Conservation (phyloP, 1,140 invertebrate species). For the Drosophila bipectinata region DNA sequence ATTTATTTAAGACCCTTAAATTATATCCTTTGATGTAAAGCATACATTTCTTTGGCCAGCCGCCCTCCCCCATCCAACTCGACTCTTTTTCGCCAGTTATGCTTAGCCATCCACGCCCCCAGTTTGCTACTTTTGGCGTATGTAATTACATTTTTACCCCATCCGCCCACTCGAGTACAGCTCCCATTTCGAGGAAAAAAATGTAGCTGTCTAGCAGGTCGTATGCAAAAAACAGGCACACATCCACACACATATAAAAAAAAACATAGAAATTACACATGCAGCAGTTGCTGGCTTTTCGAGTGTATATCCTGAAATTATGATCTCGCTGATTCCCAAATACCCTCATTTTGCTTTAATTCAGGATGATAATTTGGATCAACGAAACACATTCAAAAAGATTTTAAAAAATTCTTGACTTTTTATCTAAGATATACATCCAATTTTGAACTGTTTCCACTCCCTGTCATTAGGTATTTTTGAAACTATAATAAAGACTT, state of each 20-base stretch:
- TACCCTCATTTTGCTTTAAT: background rate
- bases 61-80: conserved; percentile 6
- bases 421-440: no score
- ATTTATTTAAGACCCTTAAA: conserved; percentile 81
- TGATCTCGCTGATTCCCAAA: background rate
- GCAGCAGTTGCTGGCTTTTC: conserved; percentile 53
- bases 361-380: no score
- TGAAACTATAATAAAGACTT: background rate
- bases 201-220: background rate
- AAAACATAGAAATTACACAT: conserved; percentile 76
- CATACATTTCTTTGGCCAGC: conserved; percentile 66
- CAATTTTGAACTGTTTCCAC: no score
- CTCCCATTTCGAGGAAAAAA: conserved; percentile 44
- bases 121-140: conserved; percentile 70
- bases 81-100: conserved; percentile 37
- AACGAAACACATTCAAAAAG: no score
- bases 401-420: no score
- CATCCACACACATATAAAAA: conserved; percentile 24
- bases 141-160: conserved; percentile 78
- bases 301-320: background rate
- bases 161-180: conserved; percentile 23
- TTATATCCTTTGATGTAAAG: conserved; percentile 80
- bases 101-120: conserved; percentile 46
- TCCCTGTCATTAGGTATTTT: no score
- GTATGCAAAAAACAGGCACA: conserved; percentile 37